Evolutionary conservation across 2,888 invertebrate genomes (phyloP), one percentile per base, ranked within the genome.

Genomic region (Elmis aenea): DNA sequence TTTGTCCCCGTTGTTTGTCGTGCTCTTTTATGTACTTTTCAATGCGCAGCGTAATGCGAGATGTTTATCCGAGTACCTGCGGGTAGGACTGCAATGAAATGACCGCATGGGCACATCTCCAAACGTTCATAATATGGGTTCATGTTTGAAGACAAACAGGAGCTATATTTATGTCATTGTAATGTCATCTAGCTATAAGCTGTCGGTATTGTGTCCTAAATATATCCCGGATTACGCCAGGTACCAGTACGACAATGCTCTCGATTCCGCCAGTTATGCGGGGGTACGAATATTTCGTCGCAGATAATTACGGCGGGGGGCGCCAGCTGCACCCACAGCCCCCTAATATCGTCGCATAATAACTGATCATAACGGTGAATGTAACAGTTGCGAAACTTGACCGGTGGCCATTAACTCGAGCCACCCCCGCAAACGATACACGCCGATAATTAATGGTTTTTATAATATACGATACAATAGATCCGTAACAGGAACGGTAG

Each of bases 111-210:
- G 61, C 60, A 59, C 52, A 42, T 51, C 55, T 59, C 57, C 58
- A 58, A 58, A 51, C 56, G 45, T 52, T 52, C 52, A 57, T 57
- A 59, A 60, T 60, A 48, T 55, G 48, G 55, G 49, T 55, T 54
- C 55, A 61, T 59, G 56, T 59, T 56, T 45, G 50, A 60, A 65
- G 63, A 65, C 64, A 64, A 63, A 65, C 62, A 61, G 54, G 58
- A 52, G 55, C 59, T 62, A 66, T 63, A 66, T 66, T 65, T 65
- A 63, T 65, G 66, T 66, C 65, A 66, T 66, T 63, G 61, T 63
- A 62, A 64, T 64, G 65, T 64, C 64, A 62, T 61, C 61, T 58
- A 42, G 50, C 48, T 48, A 45, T 48, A 50, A 48, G 48, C 50
- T 59, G 55, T 56, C 51, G 54, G 54, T 57, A 59, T 62, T 59